Evolutionary conservation across 2,888 invertebrate species (phyloP), one percentile per base, ranked within the genome.

Genomic region (Dilophus febrilis): DNA sequence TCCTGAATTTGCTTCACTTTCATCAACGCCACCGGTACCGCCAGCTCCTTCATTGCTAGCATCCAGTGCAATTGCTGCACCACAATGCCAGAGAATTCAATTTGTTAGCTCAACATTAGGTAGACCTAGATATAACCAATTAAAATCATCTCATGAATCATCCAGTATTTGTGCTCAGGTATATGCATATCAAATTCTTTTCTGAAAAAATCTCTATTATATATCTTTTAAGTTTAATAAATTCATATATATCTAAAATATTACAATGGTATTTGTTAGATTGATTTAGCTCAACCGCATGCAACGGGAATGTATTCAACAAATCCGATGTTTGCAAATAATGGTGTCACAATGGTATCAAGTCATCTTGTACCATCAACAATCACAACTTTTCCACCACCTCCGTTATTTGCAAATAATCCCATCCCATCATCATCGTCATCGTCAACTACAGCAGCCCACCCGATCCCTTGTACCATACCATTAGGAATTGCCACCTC

Each of bases 101-200:
- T 63, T 59, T 42, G 60, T 59, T 50, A 63, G 59, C 49, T 60
- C 62, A 47, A 63, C 62, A 35, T 46, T 63, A 47, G 63, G 63
- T 41, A 53, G 62, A 33, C 61, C 60, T 31, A 50, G 63, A 47
- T 5, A 6, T 30, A 40, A 26, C 35, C 60, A 58, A 50, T 45
- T 56, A 45, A 61, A 63, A 40, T 46, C 56, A 44, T 61, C 61
- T 48, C 55, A 56, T 41, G 63, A 63, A 47, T 61, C 63, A 42
- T 61, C 61, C 44, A 22, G 8, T 8, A 63, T 63, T 48, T 63
- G 61, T 49, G 61, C 62, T 45, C 63, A 63, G 60, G 62, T 62
- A 62, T 60, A 53, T n/a, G n/a, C n/a, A n/a, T n/a, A n/a, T n/a
- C n/a, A n/a, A n/a, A n/a, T n/a, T n/a, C n/a, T n/a, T n/a, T n/a